Base-by-base conservation (phyloP, 2,888 invertebrate genomes). In the Dryobota labecula region DNA sequence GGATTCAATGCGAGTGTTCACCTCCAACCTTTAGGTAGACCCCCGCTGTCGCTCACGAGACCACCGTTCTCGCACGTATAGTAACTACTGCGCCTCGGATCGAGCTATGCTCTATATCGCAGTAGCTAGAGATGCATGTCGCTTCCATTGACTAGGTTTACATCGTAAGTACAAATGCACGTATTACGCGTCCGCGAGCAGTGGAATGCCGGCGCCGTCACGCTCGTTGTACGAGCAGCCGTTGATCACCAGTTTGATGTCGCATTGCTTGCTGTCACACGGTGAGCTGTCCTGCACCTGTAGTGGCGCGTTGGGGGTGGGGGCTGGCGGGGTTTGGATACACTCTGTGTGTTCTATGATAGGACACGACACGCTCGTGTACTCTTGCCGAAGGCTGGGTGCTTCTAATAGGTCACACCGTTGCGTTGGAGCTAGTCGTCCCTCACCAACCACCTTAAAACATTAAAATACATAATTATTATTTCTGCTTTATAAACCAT, bases 321-420 rank as follows among this genome's bases (percentile, higher is more conserved):
- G 71, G 4, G 66, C 54, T 15, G 79, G 49, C 13, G 80, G 63
- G 51, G 81, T 58, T 4, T 75, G 79, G 64, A 69, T 64, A 41
- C 87, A 85, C 64, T 93, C 94, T 0, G 92, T 88, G 78, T 94
- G 94, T 88, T 97, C 97, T 69, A 97, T 97, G 89, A 97, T 97
- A 1, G 97, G 98, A 86, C 97, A 98, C 8, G 98, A 97, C 33
- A 97, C 97, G 87, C 97, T 97, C 2, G 97, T 91, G 88, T 93
- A 92, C 82, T 95, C 94, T 69, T 94, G 94, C 4, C 96, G 94
- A 57, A 95, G 94, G 71, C 94, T 95, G 15, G 96, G 95, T 3
- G 96, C 95, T 82, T 95, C 96, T 75, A 96, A 90, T 13, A 95
- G 87, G 67, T 95, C 93, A 30, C 94, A 93, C 68, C 96, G 96